A percentile compares a stretch with the other conserved stretches of the same genome.
These are phyloP conservation scores for Amphiprion ocellaris DNA, from an alignment of 2,113 vertebrate species.

Conservation along the genomic window DNA sequence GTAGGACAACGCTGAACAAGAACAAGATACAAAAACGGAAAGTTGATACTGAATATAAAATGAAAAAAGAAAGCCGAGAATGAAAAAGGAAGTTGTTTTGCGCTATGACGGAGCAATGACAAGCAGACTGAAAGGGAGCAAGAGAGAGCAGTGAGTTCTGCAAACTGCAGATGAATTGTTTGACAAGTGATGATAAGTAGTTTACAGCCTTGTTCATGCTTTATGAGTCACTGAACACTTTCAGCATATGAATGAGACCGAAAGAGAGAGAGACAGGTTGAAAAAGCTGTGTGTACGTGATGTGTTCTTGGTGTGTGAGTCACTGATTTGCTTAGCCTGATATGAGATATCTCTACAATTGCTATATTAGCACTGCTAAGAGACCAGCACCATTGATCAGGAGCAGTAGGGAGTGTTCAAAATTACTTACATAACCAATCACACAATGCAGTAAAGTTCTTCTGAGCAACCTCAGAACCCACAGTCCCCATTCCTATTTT, in stretches of 20 bases:
- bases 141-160: constrained; percentile 6
- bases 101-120: constrained; percentile 17
- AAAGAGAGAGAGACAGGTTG: constrained; percentile 7
- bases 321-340: constrained; percentile 56
- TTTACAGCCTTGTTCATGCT: constrained; percentile 33
- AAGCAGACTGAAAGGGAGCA: constrained; percentile 18
- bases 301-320: constrained; percentile 45
- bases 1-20: constrained; percentile 53
- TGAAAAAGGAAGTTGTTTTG: constrained; percentile 30
- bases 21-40: constrained; percentile 38
- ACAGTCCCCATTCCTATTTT: not conserved
- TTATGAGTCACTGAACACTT: constrained; percentile 55
- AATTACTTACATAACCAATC: constrained; percentile 14
- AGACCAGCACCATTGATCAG: constrained; percentile 53
- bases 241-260: constrained; percentile 54
- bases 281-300: constrained; percentile 24
- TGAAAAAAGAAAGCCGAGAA: constrained; percentile 14
- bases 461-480: not conserved
- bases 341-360: constrained; percentile 70
- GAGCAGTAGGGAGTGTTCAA: constrained; percentile 19
- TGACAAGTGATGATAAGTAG: constrained; percentile 37
- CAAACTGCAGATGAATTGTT: constrained; percentile 27
- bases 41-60: constrained; percentile 26
- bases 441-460: constrained; percentile 1
- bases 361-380: constrained; percentile 50